Conservation (phyloP, 1,140 invertebrate genomes). For the Neodiprion pinetum region DNA sequence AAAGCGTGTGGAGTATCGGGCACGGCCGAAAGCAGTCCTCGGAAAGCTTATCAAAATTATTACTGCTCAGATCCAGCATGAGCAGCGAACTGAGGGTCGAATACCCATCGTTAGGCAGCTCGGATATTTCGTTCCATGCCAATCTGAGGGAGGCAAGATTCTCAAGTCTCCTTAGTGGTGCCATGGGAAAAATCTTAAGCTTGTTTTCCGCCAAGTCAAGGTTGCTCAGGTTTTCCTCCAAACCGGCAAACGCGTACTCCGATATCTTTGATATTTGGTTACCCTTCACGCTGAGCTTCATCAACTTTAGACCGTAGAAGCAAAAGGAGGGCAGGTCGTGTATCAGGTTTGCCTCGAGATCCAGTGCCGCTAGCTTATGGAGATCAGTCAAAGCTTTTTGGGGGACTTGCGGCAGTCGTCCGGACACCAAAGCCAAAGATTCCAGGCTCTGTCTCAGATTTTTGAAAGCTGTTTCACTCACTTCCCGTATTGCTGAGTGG, state of each 20-base stretch:
- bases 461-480: conserved; percentile 77
- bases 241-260: conserved; percentile 84
- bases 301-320: conserved; percentile 83
- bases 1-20: conserved; percentile 79
- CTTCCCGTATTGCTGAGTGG: conserved; percentile 77
- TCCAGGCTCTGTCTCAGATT: conserved; percentile 79
- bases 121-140: conserved; percentile 83
- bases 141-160: conserved; percentile 76
- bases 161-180: conserved; percentile 76
- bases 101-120: conserved; percentile 74
- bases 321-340: conserved; percentile 83
- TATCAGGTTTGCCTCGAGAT: conserved; percentile 88
- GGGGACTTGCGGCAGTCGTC: conserved; percentile 80
- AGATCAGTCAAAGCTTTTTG: conserved; percentile 80
- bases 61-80: conserved; percentile 85
- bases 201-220: conserved; percentile 88
- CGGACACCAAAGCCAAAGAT: conserved; percentile 81
- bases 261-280: conserved; percentile 80
- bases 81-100: conserved; percentile 74
- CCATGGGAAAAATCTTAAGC: conserved; percentile 80
- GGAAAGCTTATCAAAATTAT: conserved; percentile 78
- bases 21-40: conserved; percentile 81
- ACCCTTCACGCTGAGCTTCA: conserved; percentile 84
- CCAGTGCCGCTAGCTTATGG: conserved; percentile 74
- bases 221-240: conserved; percentile 81